Base-by-base conservation (phyloP, 2,888 invertebrate species). In the Priapulus caudatus region DNA sequence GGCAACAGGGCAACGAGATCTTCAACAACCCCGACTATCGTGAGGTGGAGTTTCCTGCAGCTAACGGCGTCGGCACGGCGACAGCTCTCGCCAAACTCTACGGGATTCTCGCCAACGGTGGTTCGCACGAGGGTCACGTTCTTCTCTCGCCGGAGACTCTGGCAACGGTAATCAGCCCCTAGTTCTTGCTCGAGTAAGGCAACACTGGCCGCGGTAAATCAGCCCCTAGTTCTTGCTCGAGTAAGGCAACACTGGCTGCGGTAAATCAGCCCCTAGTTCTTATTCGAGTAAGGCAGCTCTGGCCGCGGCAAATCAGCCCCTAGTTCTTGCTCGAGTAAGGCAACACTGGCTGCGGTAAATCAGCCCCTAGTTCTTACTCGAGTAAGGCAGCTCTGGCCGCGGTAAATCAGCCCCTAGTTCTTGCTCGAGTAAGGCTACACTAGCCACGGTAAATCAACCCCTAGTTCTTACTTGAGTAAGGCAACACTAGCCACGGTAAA, bases 51-150 rank as follows among this genome's bases (percentile, higher is more conserved):
- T 53, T 63, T 20, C 62, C 67, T 4, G 64, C 67, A 1, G 63
- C 59, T 2, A 61, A 62, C 23, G 70, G 65, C 3, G 61, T 63
- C 23, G 64, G 62, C 1, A 63, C 67, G n/a, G 68, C 67, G 1
- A 50, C 61, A 4, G 59, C 61, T 3, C 47, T 68, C 50, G 70
- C 67, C 2, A 64, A 65, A 52, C 54, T 68, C 15, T 65, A 62
- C 53, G 65, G 64, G 20, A 62, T 65, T 43, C 50, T 68, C n/a
- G 61, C 66, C 43, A 64, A 64, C 45, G 63, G 63, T 1, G 63
- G 64, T 3, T 45, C 56, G 4, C 16, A 60, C 10, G 58, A 58
- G 1, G 58, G 55, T 4, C 58, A 58, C 20, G 52, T 58, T 33
- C 20, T 43, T 10, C 45, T 33, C 10, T 33, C 33, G 10, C 33